Evolutionary conservation across 2,797 vertebrate genomes (phyloP), one percentile per base, ranked within the genome.

Genomic region (Chloroceryle amazona): DNA sequence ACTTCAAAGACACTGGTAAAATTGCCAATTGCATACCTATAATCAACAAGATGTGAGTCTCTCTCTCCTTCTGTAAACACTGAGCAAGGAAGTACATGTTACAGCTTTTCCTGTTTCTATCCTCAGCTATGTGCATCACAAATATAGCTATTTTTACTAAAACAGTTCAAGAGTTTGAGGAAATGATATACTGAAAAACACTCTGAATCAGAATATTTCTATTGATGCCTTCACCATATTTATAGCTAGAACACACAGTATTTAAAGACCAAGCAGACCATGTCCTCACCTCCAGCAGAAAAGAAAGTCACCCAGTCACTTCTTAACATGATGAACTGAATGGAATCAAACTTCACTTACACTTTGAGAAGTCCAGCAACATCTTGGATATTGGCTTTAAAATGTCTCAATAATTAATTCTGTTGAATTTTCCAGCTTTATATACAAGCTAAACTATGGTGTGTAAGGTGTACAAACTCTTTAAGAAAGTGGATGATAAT

Each of bases 131-230:
- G 14, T 58, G 41, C 28, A 91, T n/a, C 29, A 61, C 17, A 95
- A 84, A 93, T 85, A 52, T 1, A 85, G 55, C 33, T 79, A 46
- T 66, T 91, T 91, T 91, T 70, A 71, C 47, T 67, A 33, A 46
- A 92, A 72, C 35, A 89, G 46, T 70, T 85, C 58, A 93, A 71
- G 67, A 82, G 75, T 47, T 92, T 76, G 10, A 90, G 83, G 85
- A 93, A 89, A 89, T 74, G 0, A 85, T 35, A 90, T 10, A 81
- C 4, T 71, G 47, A n/a, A 80, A 92, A 86, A 25, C 12, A 12
- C 42, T 90, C 31, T 66, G 84, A 84, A 54, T 90, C 61, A 81
- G 19, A 89, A 2, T 81, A 87, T 70, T 85, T 95, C 31, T 95
- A 31, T 63, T 87, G 47, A 54, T 85, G 54, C 55, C 60, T 62